These are phyloP conservation scores for Trissonchulus latispiculum DNA, from an alignment of 2,888 invertebrate species.

Conservation along the genomic window DNA sequence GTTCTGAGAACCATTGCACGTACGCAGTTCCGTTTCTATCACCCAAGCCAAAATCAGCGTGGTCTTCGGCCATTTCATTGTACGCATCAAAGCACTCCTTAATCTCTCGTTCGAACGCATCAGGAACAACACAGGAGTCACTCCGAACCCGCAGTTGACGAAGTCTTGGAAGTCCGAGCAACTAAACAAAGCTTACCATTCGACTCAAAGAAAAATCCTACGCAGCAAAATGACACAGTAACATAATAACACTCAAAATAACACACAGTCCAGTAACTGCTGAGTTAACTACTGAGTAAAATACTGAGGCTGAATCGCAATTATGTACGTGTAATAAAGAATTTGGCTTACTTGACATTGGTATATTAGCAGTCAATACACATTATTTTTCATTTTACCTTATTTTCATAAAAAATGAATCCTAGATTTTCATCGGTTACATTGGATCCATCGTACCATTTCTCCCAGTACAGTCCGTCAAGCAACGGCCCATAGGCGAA, in stretches of 20 bases:
- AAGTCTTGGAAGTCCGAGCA: constrained; percentile 55
- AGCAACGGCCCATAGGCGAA: constrained; percentile 50
- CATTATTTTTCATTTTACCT: too few species aligned
- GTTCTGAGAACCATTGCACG: too few species aligned
- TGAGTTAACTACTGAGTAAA: too few species aligned
- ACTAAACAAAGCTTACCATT: too few species aligned
- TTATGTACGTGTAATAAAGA: too few species aligned
- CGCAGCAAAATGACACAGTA: too few species aligned
- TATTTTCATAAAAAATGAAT: constrained; percentile 53
- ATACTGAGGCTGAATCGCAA: too few species aligned
- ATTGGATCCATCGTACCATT: constrained; percentile 47
- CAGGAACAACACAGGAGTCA: constrained; percentile 57
- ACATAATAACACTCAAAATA: too few species aligned
- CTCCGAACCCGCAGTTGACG: constrained; percentile 54
- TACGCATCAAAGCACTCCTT: constrained; percentile 56
- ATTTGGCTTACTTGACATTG: too few species aligned
- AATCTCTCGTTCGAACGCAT: constrained; percentile 56
- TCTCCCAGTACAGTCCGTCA: constrained; percentile 55
- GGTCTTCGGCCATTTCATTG: constrained; percentile 52
- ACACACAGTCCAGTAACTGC: too few species aligned
- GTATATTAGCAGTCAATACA: too few species aligned
- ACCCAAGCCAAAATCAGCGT: constrained; percentile 47
- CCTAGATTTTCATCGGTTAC: constrained; percentile 41
- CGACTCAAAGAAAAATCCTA: too few species aligned
- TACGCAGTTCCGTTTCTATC: constrained; percentile 34